Conservation (phyloP, 1,140 invertebrate species). For the Bombus picipes region DNA sequence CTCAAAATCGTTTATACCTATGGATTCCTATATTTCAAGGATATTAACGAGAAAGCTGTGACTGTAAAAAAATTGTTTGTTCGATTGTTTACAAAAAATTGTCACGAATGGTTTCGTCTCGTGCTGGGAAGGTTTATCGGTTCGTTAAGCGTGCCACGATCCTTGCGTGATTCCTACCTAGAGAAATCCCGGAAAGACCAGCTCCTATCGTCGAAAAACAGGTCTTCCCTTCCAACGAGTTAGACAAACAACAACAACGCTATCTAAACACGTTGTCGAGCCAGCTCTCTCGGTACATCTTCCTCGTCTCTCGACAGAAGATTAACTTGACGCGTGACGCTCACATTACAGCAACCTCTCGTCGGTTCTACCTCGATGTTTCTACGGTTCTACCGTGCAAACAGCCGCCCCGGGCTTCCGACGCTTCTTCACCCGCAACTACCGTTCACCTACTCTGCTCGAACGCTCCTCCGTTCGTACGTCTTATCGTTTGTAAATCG, state of each 20-base stretch:
- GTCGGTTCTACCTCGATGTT: background rate
- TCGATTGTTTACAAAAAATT: background rate
- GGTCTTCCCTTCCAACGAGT: background rate
- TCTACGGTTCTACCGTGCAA: background rate
- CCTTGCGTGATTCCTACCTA: background rate
- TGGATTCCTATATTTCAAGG: background rate
- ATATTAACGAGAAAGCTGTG: background rate
- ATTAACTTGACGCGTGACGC: constrained; percentile 10
- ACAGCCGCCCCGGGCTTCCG: no score
- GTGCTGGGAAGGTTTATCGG: background rate
- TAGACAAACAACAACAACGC: constrained; percentile 19
- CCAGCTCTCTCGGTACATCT: background rate
- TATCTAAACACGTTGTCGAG: constrained; percentile 9
- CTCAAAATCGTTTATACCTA: background rate
- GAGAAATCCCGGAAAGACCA: background rate
- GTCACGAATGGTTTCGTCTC: no score
- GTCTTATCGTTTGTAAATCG: background rate
- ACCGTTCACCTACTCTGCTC: background rate
- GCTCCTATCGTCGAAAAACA: background rate
- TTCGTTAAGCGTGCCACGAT: background rate
- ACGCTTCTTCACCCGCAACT: background rate
- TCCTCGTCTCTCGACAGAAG: background rate
- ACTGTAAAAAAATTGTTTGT: background rate
- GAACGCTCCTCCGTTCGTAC: background rate
- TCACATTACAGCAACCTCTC: background rate